Evolutionary conservation across 2,888 invertebrate species (phyloP).

Genomic region (Perizoma affinitatum): DNA sequence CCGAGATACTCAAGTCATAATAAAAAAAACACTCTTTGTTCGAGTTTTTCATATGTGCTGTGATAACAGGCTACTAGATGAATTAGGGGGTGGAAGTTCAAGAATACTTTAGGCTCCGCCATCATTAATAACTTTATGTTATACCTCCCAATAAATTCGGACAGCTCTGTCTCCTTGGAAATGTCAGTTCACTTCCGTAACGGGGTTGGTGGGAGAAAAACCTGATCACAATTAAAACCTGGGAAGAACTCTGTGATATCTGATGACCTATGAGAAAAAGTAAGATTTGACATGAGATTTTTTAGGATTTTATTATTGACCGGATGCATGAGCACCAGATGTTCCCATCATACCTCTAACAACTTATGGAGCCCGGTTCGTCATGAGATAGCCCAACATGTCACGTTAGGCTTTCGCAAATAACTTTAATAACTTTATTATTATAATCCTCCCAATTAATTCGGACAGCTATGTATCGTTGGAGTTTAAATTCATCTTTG

Average conservation of each 20-base stretch:
- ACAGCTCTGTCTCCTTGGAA: slow-evolving; percentile 12
- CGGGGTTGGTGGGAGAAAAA: slow-evolving; percentile 8
- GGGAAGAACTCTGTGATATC: slow-evolving; percentile 8
- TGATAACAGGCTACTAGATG: slow-evolving; percentile 8
- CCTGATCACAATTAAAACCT: not conserved
- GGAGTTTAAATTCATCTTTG: slow-evolving; percentile 6
- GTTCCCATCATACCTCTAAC: slow-evolving; percentile 13
- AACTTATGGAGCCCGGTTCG: slow-evolving; percentile 28
- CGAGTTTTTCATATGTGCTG: not conserved
- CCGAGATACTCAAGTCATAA: too few relatives aligned
- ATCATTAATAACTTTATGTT: slow-evolving; percentile 9
- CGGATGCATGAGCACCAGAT: slow-evolving; percentile 4
- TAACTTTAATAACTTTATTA: slow-evolving; percentile 12
- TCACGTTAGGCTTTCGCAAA: too few relatives aligned
- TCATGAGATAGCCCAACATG: slow-evolving; percentile 27
- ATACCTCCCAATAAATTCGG: slow-evolving; percentile 6
- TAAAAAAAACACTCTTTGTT: too few relatives aligned
- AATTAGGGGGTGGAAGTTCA: slow-evolving; percentile 4
- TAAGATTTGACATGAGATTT: not conserved
- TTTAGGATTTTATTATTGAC: not conserved
- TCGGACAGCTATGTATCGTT: slow-evolving; percentile 13
- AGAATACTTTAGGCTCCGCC: slow-evolving; percentile 13
- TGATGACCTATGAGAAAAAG: slow-evolving; percentile 47
- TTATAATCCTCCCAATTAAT: slow-evolving; percentile 2
- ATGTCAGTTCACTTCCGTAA: slow-evolving; percentile 5